Evolutionary conservation across 2,797 vertebrate species (phyloP), one percentile per base, ranked within the genome.

Genomic region (Sebastes aleutianus): DNA sequence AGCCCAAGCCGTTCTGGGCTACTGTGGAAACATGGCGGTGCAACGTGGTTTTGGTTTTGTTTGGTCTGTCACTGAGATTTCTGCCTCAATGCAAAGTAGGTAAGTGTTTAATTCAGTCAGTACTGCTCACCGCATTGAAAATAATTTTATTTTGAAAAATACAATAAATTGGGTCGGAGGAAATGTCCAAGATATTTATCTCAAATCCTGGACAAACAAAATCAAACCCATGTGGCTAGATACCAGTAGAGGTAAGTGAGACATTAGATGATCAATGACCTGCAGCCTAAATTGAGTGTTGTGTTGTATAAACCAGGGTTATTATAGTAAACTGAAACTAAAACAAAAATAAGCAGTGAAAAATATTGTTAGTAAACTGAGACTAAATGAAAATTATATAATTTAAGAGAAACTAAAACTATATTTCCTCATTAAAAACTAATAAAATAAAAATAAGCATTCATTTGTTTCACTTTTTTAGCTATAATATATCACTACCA

Each of bases 151-250:
- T 76, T 29, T 4, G 29, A 43, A 32, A 18, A 50, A 22, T 63
- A 0, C n/a, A 47, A 4, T 4, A 16, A 50, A 32, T 32, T 7
- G 1, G 0, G 4, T 2, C 11, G 29, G 13, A 64, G 53, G 24
- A 13, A 14, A 56, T 63, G 5, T 63, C 29, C 0, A 36, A 62
- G 10, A 69, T 27, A 12, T 11, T 4, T 12, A 54, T 53, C 16
- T 62, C 1, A 29, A 70, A 53, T 36, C 16, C 58, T 32, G 20
- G 3, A 29, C 27, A 58, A 59, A 59, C 4, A 27, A 67, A 72
- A 66, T 6, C 24, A 39, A 47, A 47, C 18, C 12, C 63, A 57
- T 36, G 67, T 26, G 26, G n/a, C 20, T 10, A 8, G 24, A 75
- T 39, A 65, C 59, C 59, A 34, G 43, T 16, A 10, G 6, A 26